Evolutionary conservation across 2,888 invertebrate species (phyloP), one percentile per base, ranked within the genome.

Genomic region (Aphodius granarius): DNA sequence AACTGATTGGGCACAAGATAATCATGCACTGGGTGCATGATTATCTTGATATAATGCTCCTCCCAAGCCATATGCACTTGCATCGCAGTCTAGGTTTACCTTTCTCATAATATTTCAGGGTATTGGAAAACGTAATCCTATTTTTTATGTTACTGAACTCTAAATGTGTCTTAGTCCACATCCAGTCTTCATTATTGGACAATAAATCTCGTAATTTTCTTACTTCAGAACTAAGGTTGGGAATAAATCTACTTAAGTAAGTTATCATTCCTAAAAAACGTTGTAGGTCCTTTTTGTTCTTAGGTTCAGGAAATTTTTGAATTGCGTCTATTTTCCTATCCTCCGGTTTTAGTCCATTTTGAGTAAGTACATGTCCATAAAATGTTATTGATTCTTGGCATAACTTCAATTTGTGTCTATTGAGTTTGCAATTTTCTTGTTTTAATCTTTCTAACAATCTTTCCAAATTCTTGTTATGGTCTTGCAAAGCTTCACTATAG

Each of bases 401-500:
- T 72, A 75, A 64, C n/a, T 66, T 75, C 6, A 75, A 20, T 72
- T 75, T 75, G 5, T 72, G 13, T 73, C 23, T 72, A 22, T 75
- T 72, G 18, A 75, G 62, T 17, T 73, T 75, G 62, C 66, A 75
- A 66, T 75, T 75, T 17, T 73, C 66, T 66, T 72, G 66, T 71
- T 73, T 73, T 17, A 76, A 72, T 16, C 79, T 73, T 19, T 72
- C 16, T n/a, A 81, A 62, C 0, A 81, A 64, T n/a, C 71, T 22
- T 43, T 71, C 17, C 2, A 81, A 74, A 19, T 70, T 78, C 13
- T 62, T 19, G 74, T 80, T 76, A 72, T 81, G 80, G 21, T 81
- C 79, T 64, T 71, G 71, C 16, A 70, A 62, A 17, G 77, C 76
- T 63, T 78, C 74, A 75, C 75, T 70, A 20, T 23, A 21, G 13